Percentiles rank a stretch among this genome's conserved stretches.
Evolutionary conservation across 2,888 invertebrate genomes (phyloP).

Genomic region (Brassicogethes aeneus): DNA sequence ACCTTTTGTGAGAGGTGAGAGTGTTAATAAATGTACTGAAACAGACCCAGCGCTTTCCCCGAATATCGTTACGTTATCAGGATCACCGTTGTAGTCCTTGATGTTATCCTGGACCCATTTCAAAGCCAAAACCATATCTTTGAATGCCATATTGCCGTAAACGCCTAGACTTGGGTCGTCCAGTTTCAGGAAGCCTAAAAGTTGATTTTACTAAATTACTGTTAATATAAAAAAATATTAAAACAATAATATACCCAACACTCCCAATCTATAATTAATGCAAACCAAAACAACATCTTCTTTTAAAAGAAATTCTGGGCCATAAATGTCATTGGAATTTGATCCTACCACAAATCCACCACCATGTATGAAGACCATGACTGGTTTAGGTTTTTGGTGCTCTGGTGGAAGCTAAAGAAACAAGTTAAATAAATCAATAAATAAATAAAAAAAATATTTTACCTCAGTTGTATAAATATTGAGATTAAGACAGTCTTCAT

Average conservation of each 20-base stretch:
- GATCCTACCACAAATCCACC: slow-evolving; percentile 15
- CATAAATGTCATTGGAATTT: slow-evolving; percentile 9
- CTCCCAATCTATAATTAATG: slow-evolving; percentile 18
- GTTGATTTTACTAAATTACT: not conserved
- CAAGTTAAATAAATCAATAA: not conserved
- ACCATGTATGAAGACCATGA: slow-evolving; percentile 21
- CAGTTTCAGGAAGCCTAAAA: slow-evolving; percentile 41
- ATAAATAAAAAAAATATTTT: slow-evolving; percentile 1
- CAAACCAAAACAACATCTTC: slow-evolving; percentile 17
- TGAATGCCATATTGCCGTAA: slow-evolving; percentile 45
- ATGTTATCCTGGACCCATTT: slow-evolving; percentile 45
- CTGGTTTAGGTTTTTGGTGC: slow-evolving; percentile 9
- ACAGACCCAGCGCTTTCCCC: slow-evolving; percentile 45
- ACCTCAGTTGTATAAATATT: slow-evolving; percentile 16
- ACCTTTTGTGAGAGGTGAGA: slow-evolving; percentile 38
- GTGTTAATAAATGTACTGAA: slow-evolving; percentile 38
- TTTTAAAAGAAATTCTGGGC: slow-evolving; percentile 15
- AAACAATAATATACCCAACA: slow-evolving; percentile 6
- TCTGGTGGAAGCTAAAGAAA: not conserved
- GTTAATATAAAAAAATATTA: too few relatives aligned
- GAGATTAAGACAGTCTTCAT: slow-evolving; percentile 19
- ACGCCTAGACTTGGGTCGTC: slow-evolving; percentile 39
- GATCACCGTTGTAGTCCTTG: slow-evolving; percentile 42
- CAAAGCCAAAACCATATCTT: slow-evolving; percentile 43
- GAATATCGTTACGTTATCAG: slow-evolving; percentile 43